Evolutionary conservation across 2,888 invertebrate species (phyloP), one percentile per base, ranked within the genome.

Genomic region (Caenorhabditis auriculariae): DNA sequence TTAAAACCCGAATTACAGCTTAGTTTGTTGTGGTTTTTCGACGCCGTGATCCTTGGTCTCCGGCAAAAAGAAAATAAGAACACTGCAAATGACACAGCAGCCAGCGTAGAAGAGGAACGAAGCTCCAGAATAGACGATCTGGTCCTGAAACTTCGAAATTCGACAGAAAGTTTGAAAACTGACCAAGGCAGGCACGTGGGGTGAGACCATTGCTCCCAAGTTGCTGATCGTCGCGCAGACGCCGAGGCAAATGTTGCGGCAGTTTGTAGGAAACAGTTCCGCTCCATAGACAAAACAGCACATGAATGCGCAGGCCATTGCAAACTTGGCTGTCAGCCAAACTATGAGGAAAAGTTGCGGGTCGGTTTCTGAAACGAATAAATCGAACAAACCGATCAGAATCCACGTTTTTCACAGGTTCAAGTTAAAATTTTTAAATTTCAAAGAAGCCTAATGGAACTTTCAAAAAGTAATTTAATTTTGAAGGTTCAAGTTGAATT

Each of bases 281-380:
- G 66, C 66, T 7, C 74, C 75, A 43, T 72, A 77, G 26, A 76
- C 75, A 29, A 77, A 77, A 39, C 75, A 74, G 26, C 70, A 51
- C 60, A 74, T 74, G 56, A 77, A 77, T 5, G 70, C 68, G 39
- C 60, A 68, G 7, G 75, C 60, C 15, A 70, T 68, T 4, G 70
- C 68, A 49, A 77, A 77, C 53, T 77, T 77, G 48, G 62, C 77
- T 38, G 69, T 55, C 21, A 77, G 65, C 77, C 77, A 77, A 28
- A 74, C 54, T 17, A 64, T 54, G n/a, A 75, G 50, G 29, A 60
- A 64, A n/a, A 60, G 56, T 32, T 60, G 45, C 17, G 49, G 49
- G 49, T 59, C 59, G 21, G 43, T 49, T 19, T 52, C 62, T 50
- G 29, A 24, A 50, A 39, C 6, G 23, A 9, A 15, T 17, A 9